Percentiles rank a stretch among this genome's conserved stretches.
These are phyloP conservation scores for Loriculus beryllinus DNA, from an alignment of 2,797 vertebrate genomes.

Conservation along the genomic window DNA sequence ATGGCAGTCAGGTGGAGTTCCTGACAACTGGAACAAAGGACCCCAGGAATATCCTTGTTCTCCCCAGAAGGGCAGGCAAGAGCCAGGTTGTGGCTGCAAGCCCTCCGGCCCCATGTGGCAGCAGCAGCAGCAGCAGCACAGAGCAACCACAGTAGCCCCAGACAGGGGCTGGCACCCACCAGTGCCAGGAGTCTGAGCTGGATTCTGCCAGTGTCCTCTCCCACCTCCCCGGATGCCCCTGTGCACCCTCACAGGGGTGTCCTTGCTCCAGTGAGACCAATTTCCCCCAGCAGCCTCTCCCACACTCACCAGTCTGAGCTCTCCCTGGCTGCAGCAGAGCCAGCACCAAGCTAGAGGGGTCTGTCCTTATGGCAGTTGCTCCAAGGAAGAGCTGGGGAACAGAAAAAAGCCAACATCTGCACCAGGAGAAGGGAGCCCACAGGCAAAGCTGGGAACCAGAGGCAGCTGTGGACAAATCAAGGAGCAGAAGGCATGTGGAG, in stretches of 20 bases:
- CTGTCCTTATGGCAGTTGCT: fast-evolving
- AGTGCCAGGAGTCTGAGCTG: not conserved
- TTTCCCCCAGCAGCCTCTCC: not conserved
- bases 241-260: not conserved
- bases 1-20: not conserved
- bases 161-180: not conserved
- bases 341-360: not conserved
- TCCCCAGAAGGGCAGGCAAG: not conserved
- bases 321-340: not conserved
- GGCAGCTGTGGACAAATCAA: not conserved
- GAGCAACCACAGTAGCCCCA: not conserved
- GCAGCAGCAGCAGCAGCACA: not conserved
- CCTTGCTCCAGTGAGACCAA: not conserved
- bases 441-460: not conserved
- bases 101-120: not conserved
- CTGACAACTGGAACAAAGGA: not conserved
- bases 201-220: not conserved
- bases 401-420: not conserved
- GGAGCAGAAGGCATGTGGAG: not conserved
- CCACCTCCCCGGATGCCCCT: not conserved
- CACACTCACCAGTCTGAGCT: fast-evolving
- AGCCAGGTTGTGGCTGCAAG: not conserved
- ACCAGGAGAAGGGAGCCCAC: not conserved
- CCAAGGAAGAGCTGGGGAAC: not conserved
- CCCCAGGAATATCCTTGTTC: not conserved